These are phyloP conservation scores for Dinoponera quadriceps DNA, from an alignment of 1,140 invertebrate species.

Conservation along the genomic window DNA sequence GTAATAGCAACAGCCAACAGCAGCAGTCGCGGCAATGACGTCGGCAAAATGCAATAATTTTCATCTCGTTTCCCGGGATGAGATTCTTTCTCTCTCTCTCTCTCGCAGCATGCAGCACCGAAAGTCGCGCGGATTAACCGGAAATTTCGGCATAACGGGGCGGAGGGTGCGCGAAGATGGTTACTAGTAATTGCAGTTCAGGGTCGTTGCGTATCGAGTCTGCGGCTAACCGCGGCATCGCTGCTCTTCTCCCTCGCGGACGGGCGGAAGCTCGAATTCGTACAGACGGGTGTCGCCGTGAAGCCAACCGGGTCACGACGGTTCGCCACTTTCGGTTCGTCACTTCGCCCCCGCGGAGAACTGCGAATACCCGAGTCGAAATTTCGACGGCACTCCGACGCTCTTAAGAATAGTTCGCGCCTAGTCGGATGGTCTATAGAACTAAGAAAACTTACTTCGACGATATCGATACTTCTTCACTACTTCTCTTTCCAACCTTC, in stretches of 20 bases:
- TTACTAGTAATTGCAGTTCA: slow-evolving; percentile 72
- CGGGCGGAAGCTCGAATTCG: slow-evolving; percentile 71
- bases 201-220: slow-evolving; percentile 74
- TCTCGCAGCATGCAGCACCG: slow-evolving; percentile 1
- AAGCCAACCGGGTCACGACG: slow-evolving; percentile 44
- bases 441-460: no score
- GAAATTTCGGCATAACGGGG: slow-evolving; percentile 51
- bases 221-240: slow-evolving; percentile 75
- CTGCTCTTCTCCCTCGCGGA: slow-evolving; percentile 64
- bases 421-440: no score
- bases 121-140: slow-evolving; percentile 50
- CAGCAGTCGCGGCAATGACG: not conserved
- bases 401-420: no score
- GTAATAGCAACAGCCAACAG: no score
- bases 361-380: no score
- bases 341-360: no score
- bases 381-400: no score
- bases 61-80: slow-evolving; percentile 18
- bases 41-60: slow-evolving; percentile 7
- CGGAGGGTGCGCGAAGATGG: slow-evolving; percentile 57
- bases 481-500: no score
- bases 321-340: not conserved
- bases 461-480: no score
- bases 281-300: slow-evolving; percentile 57
- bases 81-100: slow-evolving; percentile 3